Base-by-base conservation (phyloP, 2,113 vertebrate species). In the Aphelocoma coerulescens region DNA sequence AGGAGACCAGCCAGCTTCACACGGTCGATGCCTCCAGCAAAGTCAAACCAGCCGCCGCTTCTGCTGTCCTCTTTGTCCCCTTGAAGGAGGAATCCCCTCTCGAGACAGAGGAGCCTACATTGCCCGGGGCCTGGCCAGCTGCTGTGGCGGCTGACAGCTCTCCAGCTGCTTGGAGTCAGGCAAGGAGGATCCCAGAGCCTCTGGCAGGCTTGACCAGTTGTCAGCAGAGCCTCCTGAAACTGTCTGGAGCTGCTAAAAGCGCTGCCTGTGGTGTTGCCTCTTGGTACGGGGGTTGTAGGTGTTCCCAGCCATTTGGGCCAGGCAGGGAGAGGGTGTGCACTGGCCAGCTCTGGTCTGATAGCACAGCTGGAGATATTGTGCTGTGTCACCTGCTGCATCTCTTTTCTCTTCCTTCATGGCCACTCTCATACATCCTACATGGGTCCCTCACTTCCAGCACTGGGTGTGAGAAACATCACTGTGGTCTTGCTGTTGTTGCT, bases 31-130 rank as follows among this genome's bases (percentile, higher is more conserved):
- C 96, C 96, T 96, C 91, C 89, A 96, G 96, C 97, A 96, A 96
- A 96, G 97, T 96, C 94, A 96, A 92, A 95, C 43, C 89, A 91
- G 76, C 85, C 88, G 35, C 86, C 0, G 63, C 66, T 78, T 74
- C 88, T 58, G 83, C 88, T 92, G 89, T 96, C 96, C 96, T 97
- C 89, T 93, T 89, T 96, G 84, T 95, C 93, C 92, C 83, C 91
- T 92, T 96, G 91, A 92, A 93, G 96, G 93, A 94, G 94, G 95
- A 95, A 93, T 91, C 84, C 90, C 94, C 94, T 89, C 90, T 71
- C 0, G 91, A 95, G 93, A 82, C 81, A 59, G 78, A 69, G 67
- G 26, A 91, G 83, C 76, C 94, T 84, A 16, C 80, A n/a, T 87
- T 95, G 96, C 96, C 96, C 0, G 22, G 73, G 95, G 96, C 93